phyloP scores from a whole-genome alignment of 2,113 vertebrate species.

The Burhinus oedicnemus region DNA sequence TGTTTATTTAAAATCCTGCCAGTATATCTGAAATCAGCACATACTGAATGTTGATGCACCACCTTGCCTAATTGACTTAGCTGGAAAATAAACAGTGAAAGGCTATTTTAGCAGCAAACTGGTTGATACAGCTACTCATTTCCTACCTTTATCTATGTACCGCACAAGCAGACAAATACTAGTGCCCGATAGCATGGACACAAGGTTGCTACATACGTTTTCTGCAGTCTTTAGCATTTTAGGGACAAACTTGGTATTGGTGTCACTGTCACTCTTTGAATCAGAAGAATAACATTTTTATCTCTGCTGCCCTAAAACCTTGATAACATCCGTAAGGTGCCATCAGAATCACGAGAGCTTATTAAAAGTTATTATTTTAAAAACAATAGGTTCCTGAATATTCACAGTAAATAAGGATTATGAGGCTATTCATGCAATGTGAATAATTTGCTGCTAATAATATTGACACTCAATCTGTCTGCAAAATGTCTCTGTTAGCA shows the following conservation, averaged over 20 bases:
- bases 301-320: neutral
- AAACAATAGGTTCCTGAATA: conserved; percentile 18
- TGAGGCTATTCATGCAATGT: conserved; percentile 42
- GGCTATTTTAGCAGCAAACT: conserved; percentile 62
- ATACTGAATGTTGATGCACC: conserved; percentile 33
- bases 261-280: neutral
- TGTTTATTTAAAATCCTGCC: conserved; percentile 47
- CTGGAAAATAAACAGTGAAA: conserved; percentile 67
- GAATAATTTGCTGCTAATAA: conserved; percentile 69
- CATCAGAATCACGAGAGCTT: neutral
- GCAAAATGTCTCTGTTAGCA: conserved; percentile 53
- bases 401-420: conserved; percentile 4
- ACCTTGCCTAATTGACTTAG: conserved; percentile 65
- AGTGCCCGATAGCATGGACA: neutral
- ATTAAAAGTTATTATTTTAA: neutral
- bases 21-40: conserved; percentile 40
- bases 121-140: conserved; percentile 59
- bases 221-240: conserved; percentile 9
- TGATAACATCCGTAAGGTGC: neutral
- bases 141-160: conserved; percentile 66
- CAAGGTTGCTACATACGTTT: conserved; percentile 28
- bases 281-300: neutral
- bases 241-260: neutral
- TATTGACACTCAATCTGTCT: conserved; percentile 66
- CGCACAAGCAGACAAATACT: conserved; percentile 38